Evolutionary conservation across 2,113 vertebrate species (phyloP).

Genomic region (Heteronetta atricapilla): DNA sequence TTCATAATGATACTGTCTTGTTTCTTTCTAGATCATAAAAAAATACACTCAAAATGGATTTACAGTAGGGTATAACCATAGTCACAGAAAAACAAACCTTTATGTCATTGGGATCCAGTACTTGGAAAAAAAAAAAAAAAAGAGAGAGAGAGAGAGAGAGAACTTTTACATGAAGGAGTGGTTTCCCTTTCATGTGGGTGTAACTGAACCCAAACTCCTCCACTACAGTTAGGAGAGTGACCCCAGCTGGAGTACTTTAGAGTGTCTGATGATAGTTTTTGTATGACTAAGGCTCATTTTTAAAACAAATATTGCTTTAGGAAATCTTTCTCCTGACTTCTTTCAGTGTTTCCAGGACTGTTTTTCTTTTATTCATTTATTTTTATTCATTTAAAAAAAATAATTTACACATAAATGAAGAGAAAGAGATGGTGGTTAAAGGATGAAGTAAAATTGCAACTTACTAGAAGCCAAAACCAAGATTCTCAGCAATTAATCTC

Average conservation of each 20-base stretch:
- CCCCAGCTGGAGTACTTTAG: background rate
- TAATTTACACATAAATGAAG: background rate
- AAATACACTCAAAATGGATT: background rate
- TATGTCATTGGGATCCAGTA: background rate
- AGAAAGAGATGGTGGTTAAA: background rate
- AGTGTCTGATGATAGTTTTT: background rate
- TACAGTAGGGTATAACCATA: background rate
- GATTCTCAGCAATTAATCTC: background rate
- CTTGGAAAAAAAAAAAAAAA: background rate
- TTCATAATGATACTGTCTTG: background rate
- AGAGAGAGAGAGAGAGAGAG: no score
- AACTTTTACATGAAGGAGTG: background rate
- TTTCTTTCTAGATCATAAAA: background rate
- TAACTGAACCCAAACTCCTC: background rate
- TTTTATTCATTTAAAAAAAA: background rate
- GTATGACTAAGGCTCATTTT: background rate
- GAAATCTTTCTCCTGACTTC: background rate
- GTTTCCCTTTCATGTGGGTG: background rate
- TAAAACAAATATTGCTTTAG: background rate
- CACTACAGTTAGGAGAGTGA: background rate
- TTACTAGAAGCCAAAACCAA: background rate
- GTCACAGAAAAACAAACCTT: background rate
- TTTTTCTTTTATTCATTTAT: background rate
- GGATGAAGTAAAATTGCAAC: background rate
- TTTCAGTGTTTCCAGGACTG: background rate